These are phyloP conservation scores for Phaetusa simplex DNA, from an alignment of 2,113 vertebrate genomes.

Conservation along the genomic window DNA sequence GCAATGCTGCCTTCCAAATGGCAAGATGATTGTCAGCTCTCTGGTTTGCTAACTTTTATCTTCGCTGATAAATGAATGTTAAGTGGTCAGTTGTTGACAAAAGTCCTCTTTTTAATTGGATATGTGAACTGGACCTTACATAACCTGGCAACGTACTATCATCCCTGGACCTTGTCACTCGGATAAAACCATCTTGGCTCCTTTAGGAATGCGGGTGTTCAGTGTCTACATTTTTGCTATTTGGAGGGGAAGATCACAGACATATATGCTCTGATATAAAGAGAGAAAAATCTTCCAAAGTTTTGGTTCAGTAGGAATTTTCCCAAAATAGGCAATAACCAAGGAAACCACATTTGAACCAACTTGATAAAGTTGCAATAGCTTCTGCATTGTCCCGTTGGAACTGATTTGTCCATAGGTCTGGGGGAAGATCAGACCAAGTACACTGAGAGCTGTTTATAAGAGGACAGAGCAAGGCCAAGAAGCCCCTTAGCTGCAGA, in stretches of 20 bases:
- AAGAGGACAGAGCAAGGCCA: background rate
- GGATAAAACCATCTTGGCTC: slow-evolving; percentile 29
- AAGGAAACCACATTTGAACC: background rate
- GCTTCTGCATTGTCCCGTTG: background rate
- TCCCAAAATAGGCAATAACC: background rate
- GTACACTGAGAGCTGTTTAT: background rate
- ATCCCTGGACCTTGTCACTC: slow-evolving; percentile 37
- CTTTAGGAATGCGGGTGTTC: background rate
- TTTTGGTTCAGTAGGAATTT: background rate
- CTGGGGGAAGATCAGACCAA: background rate
- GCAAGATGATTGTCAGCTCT: slow-evolving; percentile 38
- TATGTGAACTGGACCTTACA: slow-evolving; percentile 29
- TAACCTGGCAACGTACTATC: slow-evolving; percentile 42
- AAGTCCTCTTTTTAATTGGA: slow-evolving; percentile 48
- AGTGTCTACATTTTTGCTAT: background rate
- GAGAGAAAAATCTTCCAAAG: background rate
- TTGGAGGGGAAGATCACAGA: background rate
- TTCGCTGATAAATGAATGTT: slow-evolving; percentile 23
- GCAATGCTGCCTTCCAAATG: background rate
- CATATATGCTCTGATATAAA: background rate
- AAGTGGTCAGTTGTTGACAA: slow-evolving; percentile 46
- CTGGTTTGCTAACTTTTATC: slow-evolving; percentile 22
- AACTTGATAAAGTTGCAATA: background rate
- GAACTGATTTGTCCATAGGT: background rate
- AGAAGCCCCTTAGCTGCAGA: background rate